Evolutionary conservation across 2,797 vertebrate species (phyloP), one percentile per base, ranked within the genome.

Genomic region (Sebastes miniatus): DNA sequence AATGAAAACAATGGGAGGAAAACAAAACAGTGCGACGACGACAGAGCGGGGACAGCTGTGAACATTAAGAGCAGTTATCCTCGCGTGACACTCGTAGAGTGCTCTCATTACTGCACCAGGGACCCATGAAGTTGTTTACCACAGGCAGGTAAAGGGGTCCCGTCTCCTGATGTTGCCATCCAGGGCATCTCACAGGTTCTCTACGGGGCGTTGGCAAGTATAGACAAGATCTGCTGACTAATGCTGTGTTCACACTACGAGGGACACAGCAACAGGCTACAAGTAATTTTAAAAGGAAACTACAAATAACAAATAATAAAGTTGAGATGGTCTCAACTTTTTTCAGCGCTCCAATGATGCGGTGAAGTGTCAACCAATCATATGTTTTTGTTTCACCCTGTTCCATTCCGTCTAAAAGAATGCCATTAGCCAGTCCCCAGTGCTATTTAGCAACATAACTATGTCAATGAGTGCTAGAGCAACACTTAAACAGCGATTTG

Each of bases 1-100:
- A 52, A 61, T 32, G 31, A 50, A 79, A 63, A 76, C 25, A 77
- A 52, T 65, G 36, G n/a, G 20, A 73, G 80, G 31, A 76, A 73
- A 71, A 69, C 5, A 63, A 83, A 77, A 62, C 32, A 61, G 43
- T 11, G 13, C 27, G 25, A 24, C 2, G 4, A 18, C 13, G 47
- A 67, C 27, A 7, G 63, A 61, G 4, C 4, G 1, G 16, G 1
- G 29, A 68, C 67, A 79, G 68, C 72, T 79, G 76, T 47, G 64
- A 72, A 71, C 67, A 54, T 69, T 59, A 56, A 59, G 14, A 65
- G 32, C 31, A 13, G 29, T 24, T 75, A 34, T 73, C 31, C 54
- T 24, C 13, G 12, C 36, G 20, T 31, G 78, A 70, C 61, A 67
- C 67, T 5, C 6, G 32, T 25, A 29, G 43, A 29, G 24, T 9